Evolutionary conservation across 2,888 invertebrate species (phyloP).

Genomic region (Malthinus flaveolus): DNA sequence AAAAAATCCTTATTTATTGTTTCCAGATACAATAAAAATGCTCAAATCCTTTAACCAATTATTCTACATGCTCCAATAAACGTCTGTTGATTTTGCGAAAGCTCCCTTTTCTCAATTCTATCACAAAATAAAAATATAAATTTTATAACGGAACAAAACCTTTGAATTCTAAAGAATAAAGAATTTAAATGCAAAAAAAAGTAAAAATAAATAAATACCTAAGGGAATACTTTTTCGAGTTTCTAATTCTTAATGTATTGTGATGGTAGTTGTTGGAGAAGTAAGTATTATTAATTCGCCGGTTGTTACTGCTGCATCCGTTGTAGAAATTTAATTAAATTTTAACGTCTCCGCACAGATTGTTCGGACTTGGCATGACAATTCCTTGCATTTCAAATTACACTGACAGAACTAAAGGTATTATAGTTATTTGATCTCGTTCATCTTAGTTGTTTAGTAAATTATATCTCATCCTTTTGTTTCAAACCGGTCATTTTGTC

Average conservation of each 20-base stretch:
- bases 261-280: conserved; percentile 11
- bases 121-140: too few relatives aligned
- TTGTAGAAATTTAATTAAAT: conserved; percentile 19
- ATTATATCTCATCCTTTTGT: conserved; percentile 19
- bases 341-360: conserved; percentile 10
- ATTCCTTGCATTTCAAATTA: conserved; percentile 18
- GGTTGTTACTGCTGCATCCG: conserved; percentile 7
- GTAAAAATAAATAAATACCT: neutral
- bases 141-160: too few relatives aligned
- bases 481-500: conserved; percentile 17
- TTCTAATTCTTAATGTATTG: conserved; percentile 1
- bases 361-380: conserved; percentile 6
- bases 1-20: too few relatives aligned
- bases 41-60: too few relatives aligned
- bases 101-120: too few relatives aligned
- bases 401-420: conserved; percentile 14
- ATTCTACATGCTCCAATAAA: too few relatives aligned
- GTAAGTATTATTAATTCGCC: conserved; percentile 5
- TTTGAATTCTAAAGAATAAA: too few relatives aligned
- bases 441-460: conserved; percentile 18
- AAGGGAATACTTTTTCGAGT: neutral
- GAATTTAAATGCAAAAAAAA: too few relatives aligned
- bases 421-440: conserved; percentile 18
- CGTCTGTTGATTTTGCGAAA: too few relatives aligned
- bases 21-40: too few relatives aligned